phyloP scores from a whole-genome alignment of 2,888 invertebrate species.

The Lasioglossum villosulum region DNA sequence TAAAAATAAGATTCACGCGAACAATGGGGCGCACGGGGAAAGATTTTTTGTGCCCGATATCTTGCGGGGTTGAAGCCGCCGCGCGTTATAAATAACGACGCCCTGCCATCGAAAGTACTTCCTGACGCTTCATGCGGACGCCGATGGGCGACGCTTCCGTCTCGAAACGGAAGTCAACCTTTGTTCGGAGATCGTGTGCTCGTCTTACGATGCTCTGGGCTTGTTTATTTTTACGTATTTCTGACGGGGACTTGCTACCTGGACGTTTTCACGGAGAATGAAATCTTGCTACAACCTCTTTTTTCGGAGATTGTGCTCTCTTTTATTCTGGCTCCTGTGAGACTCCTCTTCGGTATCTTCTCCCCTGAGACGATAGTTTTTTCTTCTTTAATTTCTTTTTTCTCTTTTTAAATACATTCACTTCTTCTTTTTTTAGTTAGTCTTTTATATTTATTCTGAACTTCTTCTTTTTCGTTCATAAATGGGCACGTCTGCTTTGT shows the following conservation, averaged over 20 bases:
- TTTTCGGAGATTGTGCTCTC: neutral
- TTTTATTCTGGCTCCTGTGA: neutral
- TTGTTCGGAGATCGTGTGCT: neutral
- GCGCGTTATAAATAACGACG: slow-evolving; percentile 35
- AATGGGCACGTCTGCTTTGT: too few relatives aligned
- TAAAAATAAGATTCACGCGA: slow-evolving; percentile 66
- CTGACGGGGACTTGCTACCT: neutral
- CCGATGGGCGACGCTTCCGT: slow-evolving; percentile 9
- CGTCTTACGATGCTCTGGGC: neutral
- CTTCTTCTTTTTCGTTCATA: too few relatives aligned
- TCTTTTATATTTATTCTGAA: neutral
- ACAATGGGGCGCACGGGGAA: slow-evolving; percentile 14
- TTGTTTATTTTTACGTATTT: slow-evolving; percentile 8
- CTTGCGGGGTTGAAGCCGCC: slow-evolving; percentile 19
- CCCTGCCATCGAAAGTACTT: neutral
- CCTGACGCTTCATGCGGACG: neutral
- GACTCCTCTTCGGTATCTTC: neutral
- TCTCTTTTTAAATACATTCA: too few relatives aligned
- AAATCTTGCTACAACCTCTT: neutral
- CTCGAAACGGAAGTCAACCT: neutral
- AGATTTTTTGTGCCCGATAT: slow-evolving; percentile 35
- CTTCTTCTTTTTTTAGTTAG: neutral
- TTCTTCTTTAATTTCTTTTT: neutral
- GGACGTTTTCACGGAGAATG: neutral
- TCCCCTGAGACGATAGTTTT: neutral